These are phyloP conservation scores for Phylloscopus collybita DNA, from an alignment of 2,797 vertebrate genomes.

Conservation along the genomic window DNA sequence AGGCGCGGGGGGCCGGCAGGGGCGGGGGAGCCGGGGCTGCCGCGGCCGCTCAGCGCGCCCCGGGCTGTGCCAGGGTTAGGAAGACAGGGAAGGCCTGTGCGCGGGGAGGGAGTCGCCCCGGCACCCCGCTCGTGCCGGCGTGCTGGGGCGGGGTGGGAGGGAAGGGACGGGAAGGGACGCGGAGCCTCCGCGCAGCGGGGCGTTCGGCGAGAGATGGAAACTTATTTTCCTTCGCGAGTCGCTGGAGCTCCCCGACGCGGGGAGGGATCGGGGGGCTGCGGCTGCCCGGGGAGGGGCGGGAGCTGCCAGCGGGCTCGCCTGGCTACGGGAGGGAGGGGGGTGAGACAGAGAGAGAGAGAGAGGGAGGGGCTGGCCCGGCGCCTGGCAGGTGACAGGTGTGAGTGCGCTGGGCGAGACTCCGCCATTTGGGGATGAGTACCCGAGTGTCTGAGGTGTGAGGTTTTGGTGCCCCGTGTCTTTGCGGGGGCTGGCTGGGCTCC, in stretches of 20 bases:
- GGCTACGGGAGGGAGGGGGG: background rate
- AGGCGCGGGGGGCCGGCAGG: background rate
- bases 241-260: background rate
- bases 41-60: background rate
- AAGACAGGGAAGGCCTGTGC: background rate
- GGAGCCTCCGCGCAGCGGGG: background rate
- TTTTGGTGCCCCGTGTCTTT: background rate
- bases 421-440: conserved; percentile 21
- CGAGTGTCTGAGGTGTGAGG: background rate
- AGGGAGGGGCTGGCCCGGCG: background rate
- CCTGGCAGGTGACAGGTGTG: conserved; percentile 78
- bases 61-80: background rate
- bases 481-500: conserved; percentile 42
- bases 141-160: background rate
- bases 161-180: background rate
- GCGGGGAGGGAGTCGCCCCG: background rate
- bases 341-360: background rate
- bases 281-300: background rate
- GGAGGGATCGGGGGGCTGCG: background rate
- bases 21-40: background rate
- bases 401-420: conserved; percentile 4
- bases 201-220: background rate
- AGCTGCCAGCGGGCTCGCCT: background rate
- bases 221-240: background rate
- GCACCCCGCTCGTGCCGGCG: background rate